Conservation (phyloP, 2,797 vertebrate species). For the Euphonia xanthogaster region DNA sequence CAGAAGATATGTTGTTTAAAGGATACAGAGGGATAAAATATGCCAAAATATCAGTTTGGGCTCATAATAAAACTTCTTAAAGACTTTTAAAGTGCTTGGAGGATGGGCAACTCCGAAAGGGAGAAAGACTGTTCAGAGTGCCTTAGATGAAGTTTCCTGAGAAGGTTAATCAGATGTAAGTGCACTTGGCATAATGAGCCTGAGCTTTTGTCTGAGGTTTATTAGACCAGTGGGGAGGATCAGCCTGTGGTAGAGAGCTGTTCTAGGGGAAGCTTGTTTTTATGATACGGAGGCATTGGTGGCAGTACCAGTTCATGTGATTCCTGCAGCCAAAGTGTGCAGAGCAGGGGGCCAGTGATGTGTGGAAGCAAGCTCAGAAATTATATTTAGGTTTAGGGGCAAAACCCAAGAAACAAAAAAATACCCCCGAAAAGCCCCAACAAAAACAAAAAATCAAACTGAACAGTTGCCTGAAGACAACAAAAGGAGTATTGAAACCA, state of each 20-base stretch:
- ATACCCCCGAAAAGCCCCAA: not conserved
- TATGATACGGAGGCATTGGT: not conserved
- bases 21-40: not conserved
- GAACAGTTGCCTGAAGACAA: not conserved
- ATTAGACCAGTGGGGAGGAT: not conserved
- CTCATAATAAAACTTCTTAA: not conserved
- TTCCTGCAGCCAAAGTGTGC: not conserved
- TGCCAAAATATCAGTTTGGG: not conserved
- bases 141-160: not conserved
- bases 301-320: rapidly evolving
- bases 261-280: not conserved
- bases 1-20: not conserved
- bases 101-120: not conserved
- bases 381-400: not conserved
- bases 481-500: not conserved
- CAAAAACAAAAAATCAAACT: not conserved
- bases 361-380: not conserved
- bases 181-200: not conserved
- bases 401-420: not conserved
- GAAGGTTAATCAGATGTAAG: not conserved
- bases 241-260: not conserved
- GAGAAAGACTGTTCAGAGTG: not conserved
- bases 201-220: not conserved
- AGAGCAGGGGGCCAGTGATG: rapidly evolving
- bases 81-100: not conserved